These are phyloP conservation scores for Cetonia aurata DNA, from an alignment of 2,888 invertebrate species.

Conservation along the genomic window DNA sequence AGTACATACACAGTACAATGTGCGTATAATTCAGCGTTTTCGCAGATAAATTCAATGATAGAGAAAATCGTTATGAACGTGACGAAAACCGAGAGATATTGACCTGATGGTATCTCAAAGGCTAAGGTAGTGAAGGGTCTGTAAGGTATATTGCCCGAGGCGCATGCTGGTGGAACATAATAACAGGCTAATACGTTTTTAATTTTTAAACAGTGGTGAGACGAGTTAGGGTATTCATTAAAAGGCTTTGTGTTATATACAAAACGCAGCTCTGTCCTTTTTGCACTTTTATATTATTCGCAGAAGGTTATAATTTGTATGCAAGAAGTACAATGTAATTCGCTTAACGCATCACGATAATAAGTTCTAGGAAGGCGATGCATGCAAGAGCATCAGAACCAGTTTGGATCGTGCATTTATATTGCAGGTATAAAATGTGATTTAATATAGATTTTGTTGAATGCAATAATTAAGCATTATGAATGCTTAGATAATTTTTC, in stretches of 20 bases:
- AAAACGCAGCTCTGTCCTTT: background rate
- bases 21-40: constrained; percentile 22
- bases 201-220: constrained; percentile 31
- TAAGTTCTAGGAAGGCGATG: constrained; percentile 31
- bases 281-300: constrained; percentile 23
- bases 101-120: constrained; percentile 28
- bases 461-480: constrained; percentile 6
- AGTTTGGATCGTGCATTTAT: constrained; percentile 24
- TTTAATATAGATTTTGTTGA: constrained; percentile 20
- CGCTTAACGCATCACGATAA: constrained; percentile 28
- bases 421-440: constrained; percentile 17
- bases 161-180: constrained; percentile 24
- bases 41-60: constrained; percentile 30
- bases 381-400: constrained; percentile 8
- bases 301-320: constrained; percentile 30
- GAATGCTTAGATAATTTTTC: background rate
- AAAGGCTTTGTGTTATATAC: constrained; percentile 11
- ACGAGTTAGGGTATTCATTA: constrained; percentile 32
- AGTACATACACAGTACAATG: too few relatives aligned
- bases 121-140: constrained; percentile 33
- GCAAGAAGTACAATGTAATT: constrained; percentile 28
- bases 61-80: constrained; percentile 9
- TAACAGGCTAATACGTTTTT: constrained; percentile 37
- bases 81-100: constrained; percentile 26
- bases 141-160: constrained; percentile 19